phyloP scores from a whole-genome alignment of 2,113 vertebrate genomes.

The Antechinus stuartii region DNA sequence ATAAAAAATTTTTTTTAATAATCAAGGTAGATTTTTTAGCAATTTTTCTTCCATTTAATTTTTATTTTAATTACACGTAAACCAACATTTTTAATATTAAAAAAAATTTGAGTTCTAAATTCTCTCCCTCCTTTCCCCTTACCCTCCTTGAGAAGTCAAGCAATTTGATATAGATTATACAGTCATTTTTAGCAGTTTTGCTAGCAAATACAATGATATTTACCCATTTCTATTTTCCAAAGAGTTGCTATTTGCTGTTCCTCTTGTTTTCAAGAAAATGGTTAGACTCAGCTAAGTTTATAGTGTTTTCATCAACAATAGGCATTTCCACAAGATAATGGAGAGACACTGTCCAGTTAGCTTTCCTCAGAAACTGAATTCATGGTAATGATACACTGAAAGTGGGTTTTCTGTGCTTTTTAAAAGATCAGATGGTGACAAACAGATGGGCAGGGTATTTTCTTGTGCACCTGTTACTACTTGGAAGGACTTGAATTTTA shows the following conservation, averaged over 20 bases:
- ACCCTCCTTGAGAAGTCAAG: background rate
- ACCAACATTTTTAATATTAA: background rate
- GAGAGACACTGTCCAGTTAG: slow-evolving; percentile 57
- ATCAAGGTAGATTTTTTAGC: background rate
- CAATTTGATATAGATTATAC: background rate
- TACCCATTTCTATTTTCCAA: background rate
- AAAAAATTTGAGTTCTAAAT: background rate
- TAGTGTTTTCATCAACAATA: slow-evolving; percentile 2
- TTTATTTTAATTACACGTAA: too few species aligned
- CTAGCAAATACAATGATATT: background rate
- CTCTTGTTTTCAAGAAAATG: background rate
- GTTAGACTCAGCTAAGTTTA: background rate
- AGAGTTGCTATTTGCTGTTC: background rate
- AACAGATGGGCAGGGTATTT: slow-evolving; percentile 66
- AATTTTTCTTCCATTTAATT: background rate
- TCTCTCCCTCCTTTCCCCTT: background rate
- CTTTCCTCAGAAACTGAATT: slow-evolving; percentile 57
- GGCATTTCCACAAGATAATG: slow-evolving; percentile 25
- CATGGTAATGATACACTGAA: slow-evolving; percentile 61
- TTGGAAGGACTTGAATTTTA: slow-evolving; percentile 58
- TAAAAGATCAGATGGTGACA: slow-evolving; percentile 34
- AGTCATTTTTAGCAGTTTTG: background rate
- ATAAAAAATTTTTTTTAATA: background rate
- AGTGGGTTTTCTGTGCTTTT: slow-evolving; percentile 38
- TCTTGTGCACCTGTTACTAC: slow-evolving; percentile 45